Conservation (phyloP, 1,140 invertebrate species). For the Macrocentrus cingulum region DNA sequence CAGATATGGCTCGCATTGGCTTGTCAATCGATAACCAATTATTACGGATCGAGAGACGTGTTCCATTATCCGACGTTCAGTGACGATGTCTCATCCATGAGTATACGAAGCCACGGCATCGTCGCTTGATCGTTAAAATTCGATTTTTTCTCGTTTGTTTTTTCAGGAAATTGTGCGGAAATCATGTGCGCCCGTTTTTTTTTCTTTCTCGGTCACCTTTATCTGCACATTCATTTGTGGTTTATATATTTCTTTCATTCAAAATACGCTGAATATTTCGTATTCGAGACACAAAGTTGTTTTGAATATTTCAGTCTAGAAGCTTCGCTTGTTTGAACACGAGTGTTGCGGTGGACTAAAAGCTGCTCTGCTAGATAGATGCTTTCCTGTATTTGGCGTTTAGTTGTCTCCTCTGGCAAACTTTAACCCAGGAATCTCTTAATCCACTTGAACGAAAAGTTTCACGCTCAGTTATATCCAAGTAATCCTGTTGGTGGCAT, state of each 20-base stretch:
- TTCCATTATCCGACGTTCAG: constrained; percentile 29
- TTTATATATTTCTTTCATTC: not conserved
- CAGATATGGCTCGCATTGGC: constrained; percentile 3
- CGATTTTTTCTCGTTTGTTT: too few relatives aligned
- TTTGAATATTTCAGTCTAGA: too few relatives aligned
- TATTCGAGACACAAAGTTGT: too few relatives aligned
- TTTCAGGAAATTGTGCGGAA: constrained; percentile 16
- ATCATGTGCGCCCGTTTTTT: not conserved
- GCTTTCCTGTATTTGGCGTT: too few relatives aligned
- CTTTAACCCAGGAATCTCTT: constrained; percentile 4
- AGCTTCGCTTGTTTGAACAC: too few relatives aligned
- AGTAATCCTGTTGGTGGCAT: constrained; percentile 7
- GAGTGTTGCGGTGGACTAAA: too few relatives aligned
- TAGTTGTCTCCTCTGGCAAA: too few relatives aligned
- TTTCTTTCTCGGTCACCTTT: constrained; percentile 1
- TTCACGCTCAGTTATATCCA: not conserved
- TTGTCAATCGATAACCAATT: constrained; percentile 37
- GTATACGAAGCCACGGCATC: constrained; percentile 9
- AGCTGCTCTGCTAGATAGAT: too few relatives aligned
- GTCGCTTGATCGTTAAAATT: constrained; percentile 20
- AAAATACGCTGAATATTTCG: too few relatives aligned
- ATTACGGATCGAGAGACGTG: constrained; percentile 32
- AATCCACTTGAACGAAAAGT: constrained; percentile 20
- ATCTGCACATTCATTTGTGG: not conserved
- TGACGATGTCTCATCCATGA: constrained; percentile 20